Conservation (phyloP, 2,113 vertebrate species). For the Paralichthys olivaceus region DNA sequence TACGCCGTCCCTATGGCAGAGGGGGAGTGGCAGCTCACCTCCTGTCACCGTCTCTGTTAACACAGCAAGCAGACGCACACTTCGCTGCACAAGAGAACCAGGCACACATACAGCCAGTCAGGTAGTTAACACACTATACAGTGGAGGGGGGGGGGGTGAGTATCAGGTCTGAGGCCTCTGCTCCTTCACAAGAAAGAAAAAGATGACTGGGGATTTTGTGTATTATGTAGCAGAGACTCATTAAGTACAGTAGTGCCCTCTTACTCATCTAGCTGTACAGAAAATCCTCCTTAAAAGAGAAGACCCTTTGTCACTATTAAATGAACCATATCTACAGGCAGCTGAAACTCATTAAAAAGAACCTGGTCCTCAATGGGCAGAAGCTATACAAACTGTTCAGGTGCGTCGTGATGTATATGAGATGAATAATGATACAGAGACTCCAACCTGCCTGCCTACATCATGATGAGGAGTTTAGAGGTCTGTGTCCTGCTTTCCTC, state of each 20-base stretch:
- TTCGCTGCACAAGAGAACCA: slow-evolving; percentile 38
- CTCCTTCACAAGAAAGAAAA: slow-evolving; percentile 40
- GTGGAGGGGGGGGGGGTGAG: background rate
- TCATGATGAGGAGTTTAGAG: background rate
- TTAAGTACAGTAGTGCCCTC: slow-evolving; percentile 36
- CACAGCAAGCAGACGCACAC: slow-evolving; percentile 62
- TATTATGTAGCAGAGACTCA: slow-evolving; percentile 48
- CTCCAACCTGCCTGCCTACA: background rate
- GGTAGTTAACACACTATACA: slow-evolving; percentile 53
- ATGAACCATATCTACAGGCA: background rate
- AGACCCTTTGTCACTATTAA: slow-evolving; percentile 27
- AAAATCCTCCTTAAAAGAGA: slow-evolving; percentile 40
- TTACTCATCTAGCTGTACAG: slow-evolving; percentile 28
- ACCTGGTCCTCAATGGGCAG: background rate
- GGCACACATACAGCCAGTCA: slow-evolving; percentile 25
- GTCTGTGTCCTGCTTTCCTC: slow-evolving; percentile 4
- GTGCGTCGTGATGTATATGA: background rate
- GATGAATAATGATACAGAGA: background rate
- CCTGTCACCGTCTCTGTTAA: slow-evolving; percentile 64
- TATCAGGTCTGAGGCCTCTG: slow-evolving; percentile 15
- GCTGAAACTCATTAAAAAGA: slow-evolving; percentile 16
- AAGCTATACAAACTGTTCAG: background rate
- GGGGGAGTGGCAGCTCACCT: slow-evolving; percentile 38
- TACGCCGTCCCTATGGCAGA: slow-evolving; percentile 42
- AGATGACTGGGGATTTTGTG: slow-evolving; percentile 46